Base-by-base conservation (phyloP, 1,140 invertebrate genomes). In the Cylas formicarius region DNA sequence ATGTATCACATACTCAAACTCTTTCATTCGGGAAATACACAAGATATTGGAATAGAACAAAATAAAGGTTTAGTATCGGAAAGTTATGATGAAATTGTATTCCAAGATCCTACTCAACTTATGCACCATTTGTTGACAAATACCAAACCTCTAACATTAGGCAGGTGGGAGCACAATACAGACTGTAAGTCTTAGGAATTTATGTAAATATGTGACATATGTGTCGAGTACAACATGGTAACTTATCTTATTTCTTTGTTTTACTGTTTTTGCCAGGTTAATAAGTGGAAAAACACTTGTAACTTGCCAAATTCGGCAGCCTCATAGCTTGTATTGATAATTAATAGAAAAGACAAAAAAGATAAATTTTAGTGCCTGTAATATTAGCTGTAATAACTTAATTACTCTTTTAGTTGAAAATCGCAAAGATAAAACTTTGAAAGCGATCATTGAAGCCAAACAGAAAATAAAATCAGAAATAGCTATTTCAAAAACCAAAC, bases 41-140 rank as follows among this genome's bases (percentile, higher is more conserved):
- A 70, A 14, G 69, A 63, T 28, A 54, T 65, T 20, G 55, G 53
- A 62, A 76, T 82, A 51, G 82, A 85, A 51, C 82, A 78, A 13
- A 86, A 84, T 49, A 86, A 91, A 52, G 81, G 81, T 26, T 69
- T 97, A 0, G 86, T 95, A 0, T 89, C 89, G 3, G 94, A 98
- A 71, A 88, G 81, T 58, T 98, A 98, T 66, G 94, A 97, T 67
- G 94, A 98, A 75, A 87, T 98, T 42, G 89, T 97, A 1, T 98
- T 97, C 64, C 90, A 87, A 78, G 95, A 98, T 62, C 94, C 94
- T 7, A 93, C 91, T 3, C 80, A 84, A 32, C 72, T 88, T 34
- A 96, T 97, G 90, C 87, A 94, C 56, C 86, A 91, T 62, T 71
- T 92, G 17, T 66, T 97, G 2, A 84, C 77, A 37, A 82, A 73